Evolutionary conservation across 2,888 invertebrate species (phyloP).

Genomic region (Cylindroiulus punctatus): DNA sequence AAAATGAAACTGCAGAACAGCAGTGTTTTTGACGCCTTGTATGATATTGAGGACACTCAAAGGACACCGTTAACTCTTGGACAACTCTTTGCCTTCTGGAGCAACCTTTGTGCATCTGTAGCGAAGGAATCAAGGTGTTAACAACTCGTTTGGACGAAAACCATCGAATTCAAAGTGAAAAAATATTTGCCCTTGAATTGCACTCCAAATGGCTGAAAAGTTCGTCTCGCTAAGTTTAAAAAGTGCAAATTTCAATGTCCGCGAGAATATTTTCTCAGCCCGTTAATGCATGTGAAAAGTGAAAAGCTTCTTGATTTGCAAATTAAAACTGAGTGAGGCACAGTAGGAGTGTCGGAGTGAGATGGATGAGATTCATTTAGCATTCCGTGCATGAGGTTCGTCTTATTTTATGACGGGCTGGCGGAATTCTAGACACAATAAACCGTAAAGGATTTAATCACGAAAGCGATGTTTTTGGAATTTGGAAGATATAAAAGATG

Average conservation of each 20-base stretch:
- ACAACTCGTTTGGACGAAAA: not conserved
- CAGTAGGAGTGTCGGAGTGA: not conserved
- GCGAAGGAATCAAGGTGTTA: too few species aligned
- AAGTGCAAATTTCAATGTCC: not conserved
- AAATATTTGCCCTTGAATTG: not conserved
- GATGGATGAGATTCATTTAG: not conserved
- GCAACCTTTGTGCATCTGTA: too few species aligned
- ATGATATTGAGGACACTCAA: too few species aligned
- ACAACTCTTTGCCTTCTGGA: too few species aligned
- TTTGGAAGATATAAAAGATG: not conserved
- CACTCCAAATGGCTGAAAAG: not conserved
- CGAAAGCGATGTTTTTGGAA: not conserved
- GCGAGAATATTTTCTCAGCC: not conserved
- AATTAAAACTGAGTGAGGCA: not conserved
- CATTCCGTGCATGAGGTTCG: not conserved
- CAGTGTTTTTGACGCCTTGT: too few species aligned
- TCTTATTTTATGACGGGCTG: constrained; percentile 1
- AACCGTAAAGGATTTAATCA: constrained; percentile 6
- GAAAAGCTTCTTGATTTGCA: not conserved
- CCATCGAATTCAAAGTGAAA: not conserved
- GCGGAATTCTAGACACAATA: constrained; percentile 11
- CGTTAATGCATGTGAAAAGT: not conserved
- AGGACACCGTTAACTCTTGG: too few species aligned
- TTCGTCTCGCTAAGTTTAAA: not conserved
- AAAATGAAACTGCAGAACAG: too few species aligned